Conservation (phyloP, 2,888 invertebrate species). For the Ophion ventricosus region DNA sequence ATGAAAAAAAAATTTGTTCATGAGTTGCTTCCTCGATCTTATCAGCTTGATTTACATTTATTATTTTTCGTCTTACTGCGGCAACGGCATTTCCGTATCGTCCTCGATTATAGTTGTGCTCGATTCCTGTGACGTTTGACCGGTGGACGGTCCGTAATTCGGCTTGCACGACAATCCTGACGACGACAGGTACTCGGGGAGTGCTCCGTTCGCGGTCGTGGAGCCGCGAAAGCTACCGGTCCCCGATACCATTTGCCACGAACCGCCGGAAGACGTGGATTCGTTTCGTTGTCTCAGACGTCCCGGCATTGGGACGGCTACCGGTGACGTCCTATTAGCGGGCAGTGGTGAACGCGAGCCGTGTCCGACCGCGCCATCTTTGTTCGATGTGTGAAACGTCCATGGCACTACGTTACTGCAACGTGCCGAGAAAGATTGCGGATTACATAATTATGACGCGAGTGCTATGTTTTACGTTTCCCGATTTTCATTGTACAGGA, state of each 20-base stretch:
- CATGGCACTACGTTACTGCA: constrained; percentile 77
- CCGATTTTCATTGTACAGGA: too few species aligned
- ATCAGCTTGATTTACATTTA: background rate
- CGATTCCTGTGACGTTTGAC: constrained; percentile 82
- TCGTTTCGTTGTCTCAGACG: constrained; percentile 86
- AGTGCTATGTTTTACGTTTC: too few species aligned
- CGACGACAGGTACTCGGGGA: constrained; percentile 76
- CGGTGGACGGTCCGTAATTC: constrained; percentile 77
- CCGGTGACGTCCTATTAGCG: constrained; percentile 86
- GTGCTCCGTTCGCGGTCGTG: constrained; percentile 81
- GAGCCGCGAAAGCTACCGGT: constrained; percentile 87
- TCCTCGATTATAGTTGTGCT: constrained; percentile 83
- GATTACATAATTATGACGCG: too few species aligned
- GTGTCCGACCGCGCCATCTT: constrained; percentile 72
- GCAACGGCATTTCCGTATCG: constrained; percentile 75
- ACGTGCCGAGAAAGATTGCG: background rate
- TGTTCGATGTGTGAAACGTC: constrained; percentile 77
- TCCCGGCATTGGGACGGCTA: constrained; percentile 86
- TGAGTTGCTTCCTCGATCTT: background rate
- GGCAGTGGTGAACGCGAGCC: constrained; percentile 81
- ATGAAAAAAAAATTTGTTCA: background rate
- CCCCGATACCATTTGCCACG: constrained; percentile 89
- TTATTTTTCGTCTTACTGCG: constrained; percentile 72
- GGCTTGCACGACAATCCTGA: constrained; percentile 75
- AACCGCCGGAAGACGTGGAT: constrained; percentile 86